Evolutionary conservation across 2,113 vertebrate species (phyloP).

Genomic region (Pseudorasbora parva): DNA sequence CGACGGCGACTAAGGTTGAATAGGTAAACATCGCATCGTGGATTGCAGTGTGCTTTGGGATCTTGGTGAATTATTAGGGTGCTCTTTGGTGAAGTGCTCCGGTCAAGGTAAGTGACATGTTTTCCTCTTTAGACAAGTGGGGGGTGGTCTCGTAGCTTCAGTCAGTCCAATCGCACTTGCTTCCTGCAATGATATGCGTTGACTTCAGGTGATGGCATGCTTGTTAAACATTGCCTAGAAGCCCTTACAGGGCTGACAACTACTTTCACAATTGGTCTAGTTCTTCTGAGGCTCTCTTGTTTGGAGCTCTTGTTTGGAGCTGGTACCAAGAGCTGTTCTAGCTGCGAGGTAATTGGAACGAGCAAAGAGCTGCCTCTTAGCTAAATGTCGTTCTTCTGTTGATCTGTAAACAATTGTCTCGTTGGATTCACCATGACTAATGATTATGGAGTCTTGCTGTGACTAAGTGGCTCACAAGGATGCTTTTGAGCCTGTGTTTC

Average conservation of each 20-base stretch:
- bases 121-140: constrained; percentile 4
- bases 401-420: constrained; percentile 40
- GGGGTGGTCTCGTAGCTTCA: constrained; percentile 3
- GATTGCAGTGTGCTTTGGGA: constrained; percentile 4
- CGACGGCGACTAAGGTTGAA: constrained; percentile 13
- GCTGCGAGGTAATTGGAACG: constrained; percentile 23
- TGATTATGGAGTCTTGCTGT: constrained; percentile 44
- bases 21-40: not conserved
- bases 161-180: not conserved
- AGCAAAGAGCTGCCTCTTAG: constrained; percentile 13
- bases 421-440: constrained; percentile 38
- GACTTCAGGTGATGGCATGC: not conserved
- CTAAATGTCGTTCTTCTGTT: constrained; percentile 35
- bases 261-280: not conserved
- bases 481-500: constrained; percentile 4
- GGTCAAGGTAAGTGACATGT: constrained; percentile 30
- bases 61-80: not conserved
- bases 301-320: constrained; percentile 9
- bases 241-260: not conserved
- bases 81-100: constrained; percentile 32
- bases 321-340: constrained; percentile 12
- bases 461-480: constrained; percentile 25
- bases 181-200: not conserved
- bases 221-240: constrained; percentile 29
- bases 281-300: constrained; percentile 18